A percentile compares a stretch with the other conserved stretches of the same genome.
phyloP scores from a whole-genome alignment of 2,797 vertebrate genomes.

The Dendrocincla tyrannina region DNA sequence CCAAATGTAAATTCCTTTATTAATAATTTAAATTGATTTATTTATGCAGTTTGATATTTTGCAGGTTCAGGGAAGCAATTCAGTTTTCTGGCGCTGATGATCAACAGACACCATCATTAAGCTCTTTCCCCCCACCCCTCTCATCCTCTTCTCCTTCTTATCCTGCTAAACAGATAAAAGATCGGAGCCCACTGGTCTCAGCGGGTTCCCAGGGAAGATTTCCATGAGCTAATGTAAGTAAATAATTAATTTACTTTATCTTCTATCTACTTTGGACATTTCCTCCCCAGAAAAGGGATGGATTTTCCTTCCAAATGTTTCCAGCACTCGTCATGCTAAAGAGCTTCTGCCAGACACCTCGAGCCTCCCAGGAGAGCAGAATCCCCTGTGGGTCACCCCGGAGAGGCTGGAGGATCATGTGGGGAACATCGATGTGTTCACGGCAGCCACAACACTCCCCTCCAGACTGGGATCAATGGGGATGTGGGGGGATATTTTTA shows the following conservation, averaged over 20 bases:
- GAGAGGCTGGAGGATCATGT: rapidly evolving
- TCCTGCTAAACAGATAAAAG: constrained; percentile 22
- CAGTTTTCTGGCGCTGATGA: constrained; percentile 60
- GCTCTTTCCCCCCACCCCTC: not conserved
- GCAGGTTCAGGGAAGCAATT: constrained; percentile 77
- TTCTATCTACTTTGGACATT: not conserved
- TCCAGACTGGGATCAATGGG: rapidly evolving
- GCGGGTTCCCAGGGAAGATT: not conserved
- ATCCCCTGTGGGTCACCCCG: rapidly evolving
- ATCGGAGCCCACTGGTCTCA: not conserved
- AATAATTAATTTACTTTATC: constrained; percentile 17
- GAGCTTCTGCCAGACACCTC: not conserved
- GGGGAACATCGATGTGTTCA: not conserved
- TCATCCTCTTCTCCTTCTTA: not conserved
- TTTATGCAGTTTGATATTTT: constrained; percentile 80
- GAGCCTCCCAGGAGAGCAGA: not conserved
- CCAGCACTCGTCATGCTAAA: rapidly evolving
- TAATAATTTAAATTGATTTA: constrained; percentile 79
- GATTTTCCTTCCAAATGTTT: not conserved
- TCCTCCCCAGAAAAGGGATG: not conserved
- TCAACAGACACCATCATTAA: constrained; percentile 42
- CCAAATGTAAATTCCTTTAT: constrained; percentile 73
- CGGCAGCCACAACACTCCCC: not conserved
- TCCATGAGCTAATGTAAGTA: not conserved
- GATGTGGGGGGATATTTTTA: not conserved